Evolutionary conservation across 1,140 invertebrate species (phyloP).

Genomic region (Platyscapa corneri): DNA sequence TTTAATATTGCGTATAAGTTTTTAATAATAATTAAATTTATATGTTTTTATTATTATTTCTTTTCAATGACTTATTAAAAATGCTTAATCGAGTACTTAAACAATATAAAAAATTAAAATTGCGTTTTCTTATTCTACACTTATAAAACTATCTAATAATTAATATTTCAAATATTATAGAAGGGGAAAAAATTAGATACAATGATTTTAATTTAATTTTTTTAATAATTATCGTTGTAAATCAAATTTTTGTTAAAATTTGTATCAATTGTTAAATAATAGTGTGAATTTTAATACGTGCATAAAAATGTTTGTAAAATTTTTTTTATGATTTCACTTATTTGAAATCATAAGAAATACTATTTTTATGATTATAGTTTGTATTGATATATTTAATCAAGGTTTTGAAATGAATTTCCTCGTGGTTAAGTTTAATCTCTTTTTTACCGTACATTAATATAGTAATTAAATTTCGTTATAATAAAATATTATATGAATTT

Average conservation of each 20-base stretch:
- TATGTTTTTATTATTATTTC: slow-evolving; percentile 1
- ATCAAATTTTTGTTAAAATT: too few relatives aligned
- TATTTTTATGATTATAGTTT: too few relatives aligned
- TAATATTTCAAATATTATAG: not conserved
- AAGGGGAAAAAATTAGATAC: not conserved
- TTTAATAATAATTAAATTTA: not conserved
- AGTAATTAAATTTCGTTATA: too few relatives aligned
- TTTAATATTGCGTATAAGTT: slow-evolving; percentile 17
- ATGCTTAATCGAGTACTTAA: too few relatives aligned
- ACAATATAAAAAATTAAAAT: not conserved
- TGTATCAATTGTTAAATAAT: too few relatives aligned
- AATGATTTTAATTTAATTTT: too few relatives aligned
- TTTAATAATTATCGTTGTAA: too few relatives aligned
- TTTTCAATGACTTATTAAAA: not conserved
- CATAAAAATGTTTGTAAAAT: not conserved
- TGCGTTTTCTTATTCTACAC: not conserved
- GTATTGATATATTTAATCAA: too few relatives aligned
- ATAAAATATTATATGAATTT: too few relatives aligned
- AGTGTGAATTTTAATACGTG: slow-evolving; percentile 16
- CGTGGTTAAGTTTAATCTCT: not conserved
- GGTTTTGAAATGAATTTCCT: too few relatives aligned
- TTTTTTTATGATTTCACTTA: not conserved
- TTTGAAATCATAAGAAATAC: not conserved
- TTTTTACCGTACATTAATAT: too few relatives aligned
- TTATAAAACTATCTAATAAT: not conserved